Conservation (phyloP, 2,888 invertebrate genomes). For the Nomada flava region DNA sequence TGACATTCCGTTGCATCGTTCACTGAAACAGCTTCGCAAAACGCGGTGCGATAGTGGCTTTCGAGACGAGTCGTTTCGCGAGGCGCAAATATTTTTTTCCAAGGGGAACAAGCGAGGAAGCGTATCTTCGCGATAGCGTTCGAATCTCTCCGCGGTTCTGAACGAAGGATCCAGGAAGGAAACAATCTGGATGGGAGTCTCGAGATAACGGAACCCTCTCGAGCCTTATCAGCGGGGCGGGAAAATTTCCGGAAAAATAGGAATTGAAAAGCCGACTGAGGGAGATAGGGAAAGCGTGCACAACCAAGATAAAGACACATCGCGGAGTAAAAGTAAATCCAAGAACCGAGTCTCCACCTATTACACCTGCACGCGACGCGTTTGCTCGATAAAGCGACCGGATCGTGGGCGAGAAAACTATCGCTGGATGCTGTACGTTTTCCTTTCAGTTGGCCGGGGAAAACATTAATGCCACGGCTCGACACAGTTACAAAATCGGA, state of each 20-base stretch:
- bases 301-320: conserved; percentile 20
- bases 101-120: background rate
- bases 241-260: conserved; percentile 42
- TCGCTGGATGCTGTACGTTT: background rate
- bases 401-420: background rate
- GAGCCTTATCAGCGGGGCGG: conserved; percentile 29
- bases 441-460: background rate
- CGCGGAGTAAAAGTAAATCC: conserved; percentile 15
- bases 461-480: conserved; percentile 1
- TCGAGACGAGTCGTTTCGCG: too few relatives aligned
- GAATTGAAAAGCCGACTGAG: conserved; percentile 38
- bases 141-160: background rate
- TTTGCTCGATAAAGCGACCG: conserved; percentile 14
- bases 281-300: conserved; percentile 1
- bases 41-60: background rate
- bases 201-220: conserved; percentile 27
- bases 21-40: background rate
- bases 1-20: background rate
- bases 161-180: conserved; percentile 20
- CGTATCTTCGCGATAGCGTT: background rate
- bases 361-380: conserved; percentile 14
- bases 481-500: conserved; percentile 2
- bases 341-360: background rate
- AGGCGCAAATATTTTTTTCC: background rate
- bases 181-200: conserved; percentile 34